Evolutionary conservation across 2,797 vertebrate species (phyloP).

Genomic region (Karalla daura): DNA sequence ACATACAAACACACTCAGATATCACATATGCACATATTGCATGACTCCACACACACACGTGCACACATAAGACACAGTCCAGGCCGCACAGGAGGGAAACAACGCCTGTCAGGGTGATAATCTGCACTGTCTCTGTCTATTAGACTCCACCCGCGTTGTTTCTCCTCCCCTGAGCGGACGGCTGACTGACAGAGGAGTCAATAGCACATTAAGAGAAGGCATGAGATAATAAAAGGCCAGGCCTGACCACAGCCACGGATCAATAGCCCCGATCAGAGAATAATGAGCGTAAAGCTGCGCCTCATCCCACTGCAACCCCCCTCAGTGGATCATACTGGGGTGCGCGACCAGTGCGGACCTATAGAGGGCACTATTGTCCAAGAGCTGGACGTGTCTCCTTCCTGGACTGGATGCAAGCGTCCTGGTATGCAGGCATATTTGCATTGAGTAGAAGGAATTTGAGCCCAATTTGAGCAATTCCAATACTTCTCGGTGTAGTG

Average conservation of each 20-base stretch:
- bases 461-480: neutral
- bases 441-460: neutral
- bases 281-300: conserved; percentile 21
- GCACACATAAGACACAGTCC: neutral
- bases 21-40: conserved; percentile 5
- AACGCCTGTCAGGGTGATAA: conserved; percentile 4
- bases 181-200: conserved; percentile 46
- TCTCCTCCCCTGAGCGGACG: conserved; percentile 23
- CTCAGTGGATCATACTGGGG: neutral
- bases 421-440: neutral
- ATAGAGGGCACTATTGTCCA: conserved; percentile 47
- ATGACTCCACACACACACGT: neutral
- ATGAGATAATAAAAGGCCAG: conserved; percentile 47
- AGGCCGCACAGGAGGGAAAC: neutral
- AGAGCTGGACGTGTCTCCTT: conserved; percentile 1
- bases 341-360: conserved; percentile 14
- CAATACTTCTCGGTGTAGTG: neutral
- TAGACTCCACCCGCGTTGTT: conserved; percentile 23
- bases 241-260: conserved; percentile 31
- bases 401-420: neutral
- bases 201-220: conserved; percentile 57
- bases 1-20: too few species aligned
- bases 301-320: conserved; percentile 21
- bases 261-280: conserved; percentile 59
- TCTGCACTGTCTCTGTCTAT: conserved; percentile 9